phyloP scores from a whole-genome alignment of 2,888 invertebrate species.

The Gerris lacustris region DNA sequence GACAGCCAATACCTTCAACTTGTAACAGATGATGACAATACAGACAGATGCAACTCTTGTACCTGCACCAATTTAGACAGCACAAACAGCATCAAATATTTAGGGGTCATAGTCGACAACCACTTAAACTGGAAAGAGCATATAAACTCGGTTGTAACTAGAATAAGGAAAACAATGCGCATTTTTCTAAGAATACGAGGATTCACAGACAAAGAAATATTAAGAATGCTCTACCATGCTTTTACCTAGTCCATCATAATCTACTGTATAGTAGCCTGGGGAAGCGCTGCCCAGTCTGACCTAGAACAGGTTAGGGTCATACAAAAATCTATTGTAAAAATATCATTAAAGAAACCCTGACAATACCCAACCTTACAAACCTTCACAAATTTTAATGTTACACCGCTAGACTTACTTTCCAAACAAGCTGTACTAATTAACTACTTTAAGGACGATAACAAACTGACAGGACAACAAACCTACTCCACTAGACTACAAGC shows the following conservation, averaged over 20 bases:
- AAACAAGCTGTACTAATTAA: neutral
- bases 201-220: neutral
- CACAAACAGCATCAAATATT: no score
- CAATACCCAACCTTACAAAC: neutral
- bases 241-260: neutral
- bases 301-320: neutral
- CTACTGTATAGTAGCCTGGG: neutral
- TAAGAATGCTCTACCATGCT: neutral
- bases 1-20: no score
- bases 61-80: no score
- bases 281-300: neutral
- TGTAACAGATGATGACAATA: no score
- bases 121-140: no score
- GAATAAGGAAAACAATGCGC: neutral
- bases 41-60: no score
- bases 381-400: neutral
- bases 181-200: neutral
- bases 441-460: neutral
- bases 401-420: neutral
- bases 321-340: neutral
- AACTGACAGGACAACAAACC: neutral
- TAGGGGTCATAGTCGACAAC: no score
- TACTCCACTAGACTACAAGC: neutral
- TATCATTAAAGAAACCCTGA: neutral
- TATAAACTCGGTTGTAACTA: no score